These are phyloP conservation scores for Coracias cyanogaster DNA, from an alignment of 2,797 vertebrate genomes.

Conservation along the genomic window DNA sequence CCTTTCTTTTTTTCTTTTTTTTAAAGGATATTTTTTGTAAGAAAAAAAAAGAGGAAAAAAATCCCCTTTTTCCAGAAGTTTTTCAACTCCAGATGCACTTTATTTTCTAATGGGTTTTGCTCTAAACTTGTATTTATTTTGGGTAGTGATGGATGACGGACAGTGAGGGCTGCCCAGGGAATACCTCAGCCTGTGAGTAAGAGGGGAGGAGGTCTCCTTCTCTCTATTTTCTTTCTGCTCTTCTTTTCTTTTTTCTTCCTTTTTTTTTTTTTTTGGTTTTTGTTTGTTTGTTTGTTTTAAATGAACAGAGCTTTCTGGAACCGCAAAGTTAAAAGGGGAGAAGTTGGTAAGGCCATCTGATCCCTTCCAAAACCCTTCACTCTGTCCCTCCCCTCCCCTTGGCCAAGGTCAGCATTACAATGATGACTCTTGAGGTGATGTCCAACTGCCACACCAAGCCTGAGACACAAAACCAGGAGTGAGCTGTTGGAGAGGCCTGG, in stretches of 20 bases:
- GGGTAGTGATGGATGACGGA: background rate
- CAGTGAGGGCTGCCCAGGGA: constrained; percentile 46
- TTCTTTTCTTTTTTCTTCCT: background rate
- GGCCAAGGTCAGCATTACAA: background rate
- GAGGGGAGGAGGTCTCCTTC: constrained; percentile 16
- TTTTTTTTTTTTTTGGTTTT: background rate
- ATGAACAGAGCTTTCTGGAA: constrained; percentile 26
- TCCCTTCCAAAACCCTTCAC: background rate
- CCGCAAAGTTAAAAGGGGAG: background rate
- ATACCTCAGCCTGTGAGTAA: background rate
- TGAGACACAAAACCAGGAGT: background rate
- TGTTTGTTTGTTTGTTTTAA: background rate
- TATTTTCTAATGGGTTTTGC: constrained; percentile 58
- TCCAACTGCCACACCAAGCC: background rate
- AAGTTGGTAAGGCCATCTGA: background rate
- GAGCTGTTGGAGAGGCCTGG: background rate
- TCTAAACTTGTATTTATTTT: constrained; percentile 45
- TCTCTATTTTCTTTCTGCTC: constrained; percentile 4
- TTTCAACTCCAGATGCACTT: constrained; percentile 41
- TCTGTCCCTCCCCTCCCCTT: background rate
- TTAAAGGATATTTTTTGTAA: constrained; percentile 62
- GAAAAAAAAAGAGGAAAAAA: constrained; percentile 20
- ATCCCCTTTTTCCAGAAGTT: background rate
- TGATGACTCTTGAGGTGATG: background rate
- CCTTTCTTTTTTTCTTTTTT: constrained; percentile 3